Conservation (phyloP, 2,797 vertebrate species). For the Dallia pectoralis region DNA sequence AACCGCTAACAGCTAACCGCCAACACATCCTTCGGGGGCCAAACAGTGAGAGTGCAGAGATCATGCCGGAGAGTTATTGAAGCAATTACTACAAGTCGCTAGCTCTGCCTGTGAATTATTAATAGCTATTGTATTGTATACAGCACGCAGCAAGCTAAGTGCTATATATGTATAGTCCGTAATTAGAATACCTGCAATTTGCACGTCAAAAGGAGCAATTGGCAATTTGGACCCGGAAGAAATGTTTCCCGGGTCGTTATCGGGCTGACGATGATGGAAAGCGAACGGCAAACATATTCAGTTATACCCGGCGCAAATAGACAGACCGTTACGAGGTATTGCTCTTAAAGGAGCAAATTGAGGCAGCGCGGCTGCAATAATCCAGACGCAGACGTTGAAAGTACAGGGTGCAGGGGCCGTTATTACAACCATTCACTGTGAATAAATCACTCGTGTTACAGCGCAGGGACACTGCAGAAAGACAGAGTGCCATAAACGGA, state of each 20-base stretch:
- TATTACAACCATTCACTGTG: constrained; percentile 52
- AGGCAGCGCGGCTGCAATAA: neutral
- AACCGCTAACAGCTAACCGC: no score
- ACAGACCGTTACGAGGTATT: constrained; percentile 37
- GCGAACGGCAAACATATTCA: constrained; percentile 33
- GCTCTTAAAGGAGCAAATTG: neutral
- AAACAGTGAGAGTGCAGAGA: constrained; percentile 21
- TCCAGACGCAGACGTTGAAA: neutral
- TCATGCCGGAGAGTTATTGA: constrained; percentile 28
- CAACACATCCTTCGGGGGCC: constrained; percentile 35
- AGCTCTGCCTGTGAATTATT: constrained; percentile 47
- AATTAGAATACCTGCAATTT: no score
- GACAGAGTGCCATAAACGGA: constrained; percentile 27
- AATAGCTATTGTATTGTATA: constrained; percentile 51
- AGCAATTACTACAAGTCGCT: constrained; percentile 45
- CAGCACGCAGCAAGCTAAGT: neutral
- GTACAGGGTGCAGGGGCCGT: constrained; percentile 49
- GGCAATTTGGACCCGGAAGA: no score
- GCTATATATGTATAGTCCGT: neutral
- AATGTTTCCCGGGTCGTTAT: constrained; percentile 30
- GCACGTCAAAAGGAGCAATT: neutral
- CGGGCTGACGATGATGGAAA: constrained; percentile 14
- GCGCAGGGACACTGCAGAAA: constrained; percentile 31
- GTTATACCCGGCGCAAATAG: constrained; percentile 26
- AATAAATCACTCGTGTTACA: constrained; percentile 40